Conservation (phyloP, 2,888 invertebrate species). For the Caenorhabditis macrosperma region DNA sequence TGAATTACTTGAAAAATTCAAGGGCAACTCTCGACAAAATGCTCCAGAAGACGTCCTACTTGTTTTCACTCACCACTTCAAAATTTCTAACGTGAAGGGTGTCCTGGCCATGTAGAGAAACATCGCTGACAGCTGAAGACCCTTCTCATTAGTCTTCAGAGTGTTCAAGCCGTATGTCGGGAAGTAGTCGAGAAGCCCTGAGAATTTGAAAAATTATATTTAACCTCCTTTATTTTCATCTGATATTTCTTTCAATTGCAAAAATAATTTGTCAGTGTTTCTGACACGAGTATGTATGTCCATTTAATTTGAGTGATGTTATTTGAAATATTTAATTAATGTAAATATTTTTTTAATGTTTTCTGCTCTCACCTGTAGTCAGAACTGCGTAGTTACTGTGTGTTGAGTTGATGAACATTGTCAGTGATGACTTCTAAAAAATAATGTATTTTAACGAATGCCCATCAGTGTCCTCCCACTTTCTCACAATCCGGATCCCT, state of each 20-base stretch:
- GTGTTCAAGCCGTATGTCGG: conserved; percentile 26
- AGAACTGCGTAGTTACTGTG: conserved; percentile 37
- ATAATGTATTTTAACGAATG: neutral
- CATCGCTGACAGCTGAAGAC: conserved; percentile 32
- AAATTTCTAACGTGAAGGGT: conserved; percentile 30
- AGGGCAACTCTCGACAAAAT: neutral
- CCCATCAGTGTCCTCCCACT: no score
- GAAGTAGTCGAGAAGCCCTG: conserved; percentile 32
- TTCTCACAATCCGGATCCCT: conserved; percentile 31
- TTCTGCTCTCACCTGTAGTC: conserved; percentile 7
- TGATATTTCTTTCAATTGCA: no score
- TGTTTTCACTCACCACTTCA: conserved; percentile 27
- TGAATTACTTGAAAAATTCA: no score
- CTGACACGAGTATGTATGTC: no score
- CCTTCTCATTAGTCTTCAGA: conserved; percentile 31
- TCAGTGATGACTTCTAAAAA: conserved; percentile 17
- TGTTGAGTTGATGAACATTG: conserved; percentile 38
- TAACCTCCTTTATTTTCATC: neutral
- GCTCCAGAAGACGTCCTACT: no score
- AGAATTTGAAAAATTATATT: neutral
- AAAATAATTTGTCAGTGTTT: no score
- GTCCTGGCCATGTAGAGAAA: conserved; percentile 34
- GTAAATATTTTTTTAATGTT: no score
- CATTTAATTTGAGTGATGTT: no score
- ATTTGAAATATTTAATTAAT: no score